These are phyloP conservation scores for Cherax destructor DNA, from an alignment of 1,140 invertebrate species.

Conservation along the genomic window DNA sequence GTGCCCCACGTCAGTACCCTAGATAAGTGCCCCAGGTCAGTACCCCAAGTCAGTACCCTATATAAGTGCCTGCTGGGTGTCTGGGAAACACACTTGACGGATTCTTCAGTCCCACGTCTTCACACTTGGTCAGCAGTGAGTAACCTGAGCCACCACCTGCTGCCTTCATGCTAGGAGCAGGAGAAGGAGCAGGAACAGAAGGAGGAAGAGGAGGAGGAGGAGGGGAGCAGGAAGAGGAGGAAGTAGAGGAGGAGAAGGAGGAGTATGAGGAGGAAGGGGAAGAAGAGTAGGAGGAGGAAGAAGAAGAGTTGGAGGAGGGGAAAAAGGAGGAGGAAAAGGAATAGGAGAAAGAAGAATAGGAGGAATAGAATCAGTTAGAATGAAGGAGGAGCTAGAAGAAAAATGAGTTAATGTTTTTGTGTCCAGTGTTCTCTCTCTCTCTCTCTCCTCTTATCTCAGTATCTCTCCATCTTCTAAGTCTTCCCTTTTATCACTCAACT, in stretches of 20 bases:
- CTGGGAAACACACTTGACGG: too few relatives aligned
- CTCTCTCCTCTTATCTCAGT: constrained; percentile 41
- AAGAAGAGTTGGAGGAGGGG: not conserved
- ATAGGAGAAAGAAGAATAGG: constrained; percentile 2
- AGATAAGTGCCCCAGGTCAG: too few relatives aligned
- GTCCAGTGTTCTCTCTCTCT: constrained; percentile 23
- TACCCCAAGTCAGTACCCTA: too few relatives aligned
- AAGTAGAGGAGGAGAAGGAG: not conserved
- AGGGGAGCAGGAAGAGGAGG: not conserved
- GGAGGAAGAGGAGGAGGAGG: too few relatives aligned
- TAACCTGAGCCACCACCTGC: constrained; percentile 19
- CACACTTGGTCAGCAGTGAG: constrained; percentile 23
- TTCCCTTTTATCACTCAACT: constrained; percentile 17
- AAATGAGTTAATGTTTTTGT: not conserved
- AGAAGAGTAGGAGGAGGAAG: not conserved
- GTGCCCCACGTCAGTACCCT: too few relatives aligned
- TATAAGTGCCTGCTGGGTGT: too few relatives aligned
- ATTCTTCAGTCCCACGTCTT: constrained; percentile 7
- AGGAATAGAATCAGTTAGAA: not conserved
- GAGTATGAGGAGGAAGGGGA: too few relatives aligned
- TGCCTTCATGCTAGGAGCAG: not conserved
- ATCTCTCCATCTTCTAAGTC: constrained; percentile 6
- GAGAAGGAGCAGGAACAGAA: not conserved
- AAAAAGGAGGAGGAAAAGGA: not conserved
- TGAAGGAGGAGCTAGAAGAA: not conserved